These are phyloP conservation scores for Turdus rufiventris DNA, from an alignment of 2,113 vertebrate species.

Conservation along the genomic window DNA sequence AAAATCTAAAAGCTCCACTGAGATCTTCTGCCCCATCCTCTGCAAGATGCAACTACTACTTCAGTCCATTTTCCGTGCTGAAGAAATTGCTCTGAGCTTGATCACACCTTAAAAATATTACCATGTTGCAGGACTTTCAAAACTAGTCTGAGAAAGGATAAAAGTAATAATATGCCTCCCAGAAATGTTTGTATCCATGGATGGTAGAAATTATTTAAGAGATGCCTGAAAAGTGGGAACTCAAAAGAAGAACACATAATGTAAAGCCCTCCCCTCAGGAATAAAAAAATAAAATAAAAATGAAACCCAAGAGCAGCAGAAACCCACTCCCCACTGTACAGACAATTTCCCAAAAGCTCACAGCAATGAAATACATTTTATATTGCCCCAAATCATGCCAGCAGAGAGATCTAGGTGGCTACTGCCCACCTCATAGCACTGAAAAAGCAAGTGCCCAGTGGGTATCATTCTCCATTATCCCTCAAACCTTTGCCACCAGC, in stretches of 20 bases:
- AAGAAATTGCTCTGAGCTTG: neutral
- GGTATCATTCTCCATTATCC: slow-evolving; percentile 77
- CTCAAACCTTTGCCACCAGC: slow-evolving; percentile 76
- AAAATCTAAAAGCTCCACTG: slow-evolving; percentile 6
- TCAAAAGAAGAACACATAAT: slow-evolving; percentile 60
- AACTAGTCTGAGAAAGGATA: slow-evolving; percentile 17
- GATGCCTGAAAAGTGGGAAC: slow-evolving; percentile 66
- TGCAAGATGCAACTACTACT: slow-evolving; percentile 4
- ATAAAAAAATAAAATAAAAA: neutral
- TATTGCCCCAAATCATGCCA: slow-evolving; percentile 65
- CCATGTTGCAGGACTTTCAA: neutral
- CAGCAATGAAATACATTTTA: slow-evolving; percentile 72
- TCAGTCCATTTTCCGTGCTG: neutral
- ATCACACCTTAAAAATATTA: neutral
- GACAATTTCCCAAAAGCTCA: slow-evolving; percentile 65
- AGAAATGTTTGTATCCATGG: slow-evolving; percentile 62
- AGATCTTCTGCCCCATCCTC: neutral
- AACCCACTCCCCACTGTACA: neutral
- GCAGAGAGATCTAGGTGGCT: slow-evolving; percentile 62
- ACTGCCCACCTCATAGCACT: slow-evolving; percentile 50
- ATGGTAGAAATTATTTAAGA: slow-evolving; percentile 72
- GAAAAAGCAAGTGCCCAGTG: slow-evolving; percentile 35
- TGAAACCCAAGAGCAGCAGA: neutral
- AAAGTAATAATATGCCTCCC: slow-evolving; percentile 45
- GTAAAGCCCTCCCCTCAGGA: neutral